Evolutionary conservation across 1,140 invertebrate genomes (phyloP), one percentile per base, ranked within the genome.

Genomic region (Goniozus legneri): DNA sequence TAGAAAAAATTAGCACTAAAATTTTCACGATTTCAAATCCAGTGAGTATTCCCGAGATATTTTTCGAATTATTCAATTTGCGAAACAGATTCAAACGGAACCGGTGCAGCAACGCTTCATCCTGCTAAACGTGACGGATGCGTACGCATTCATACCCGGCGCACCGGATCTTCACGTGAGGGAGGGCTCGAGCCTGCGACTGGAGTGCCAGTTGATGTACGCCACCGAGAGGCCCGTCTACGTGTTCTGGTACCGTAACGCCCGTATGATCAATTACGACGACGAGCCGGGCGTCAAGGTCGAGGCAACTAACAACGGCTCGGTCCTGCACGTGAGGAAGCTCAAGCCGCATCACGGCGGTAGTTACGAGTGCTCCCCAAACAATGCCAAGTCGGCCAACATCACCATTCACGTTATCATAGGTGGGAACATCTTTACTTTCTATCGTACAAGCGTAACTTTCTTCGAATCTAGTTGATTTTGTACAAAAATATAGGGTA

Each of bases 171-270:
- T 88, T 15, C 84, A 87, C 60, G 82, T 89, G n/a, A 82, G 86
- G 55, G 82, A 84, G 55, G 86, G 86, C 18, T 87, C 84, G 14
- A 82, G 82, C 38, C 70, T 90, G 41, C 79, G 82, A 35, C 67
- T 90, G 40, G 82, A 86, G 54, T 90, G 87, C 67, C 81, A 82
- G 54, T 71, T 89, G 31, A 81, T 79, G 58, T 79, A 83, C 24
- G 83, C 83, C 37, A 87, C 86, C 8, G 86, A 88, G 65, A 77
- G 84, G 21, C 87, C 88, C 2, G 78, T 82, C 21, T 89, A 82
- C 71, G 84, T 89, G 21, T 89, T 89, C 69, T 90, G 87, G 87
- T 88, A 85, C 64, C 84, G 86, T 60, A 80, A 86, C 52, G 77
- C 78, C 41, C 78, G 80, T 47, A 86, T 87, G 84, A 85, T 87